Evolutionary conservation across 2,888 invertebrate genomes (phyloP), one percentile per base, ranked within the genome.

Genomic region (Sinotaia quadrata): DNA sequence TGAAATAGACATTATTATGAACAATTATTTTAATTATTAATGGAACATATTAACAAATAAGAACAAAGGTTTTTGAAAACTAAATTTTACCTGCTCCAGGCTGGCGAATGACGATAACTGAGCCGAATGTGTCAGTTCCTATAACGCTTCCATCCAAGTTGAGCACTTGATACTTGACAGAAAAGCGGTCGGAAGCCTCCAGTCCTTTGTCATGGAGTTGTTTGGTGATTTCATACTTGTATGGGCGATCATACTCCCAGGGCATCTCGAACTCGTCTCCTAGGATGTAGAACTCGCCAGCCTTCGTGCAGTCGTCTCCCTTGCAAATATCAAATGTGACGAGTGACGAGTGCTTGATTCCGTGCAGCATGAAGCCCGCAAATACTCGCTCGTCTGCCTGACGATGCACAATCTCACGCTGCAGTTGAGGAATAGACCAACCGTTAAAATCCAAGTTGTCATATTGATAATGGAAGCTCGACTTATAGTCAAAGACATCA

Each of bases 381-480:
- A 76, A 76, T 7, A 74, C 67, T 41, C 76, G 44, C 33, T 75
- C 72, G 15, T 71, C 49, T 15, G 68, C 70, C 27, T 59, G 51
- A 21, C 65, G 67, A 27, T 71, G 60, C 36, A 70, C 27, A 31
- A 75, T 66, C 52, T 69, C 52, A 12, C 62, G 56, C n/a, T 73
- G 71, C n/a, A 76, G 58, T 27, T 71, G 24, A 63, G 80, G 81
- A 44, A 77, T 54, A 60, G 68, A 68, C 75, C 79, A 18, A 44
- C 78, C 67, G 51, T 79, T 33, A 74, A 81, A 74, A 41, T 80
- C 41, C 37, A 74, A 56, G 59, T 58, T 60, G 56, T 76, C 76
- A 61, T 77, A 73, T 29, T 37, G 47, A 54, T 74, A 74, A n/a
- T 71, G 59, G 56, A 71, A 74, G 52, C 65, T 68, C 24, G 65